phyloP scores from a whole-genome alignment of 2,113 vertebrate species.

The Serilophus lunatus region DNA sequence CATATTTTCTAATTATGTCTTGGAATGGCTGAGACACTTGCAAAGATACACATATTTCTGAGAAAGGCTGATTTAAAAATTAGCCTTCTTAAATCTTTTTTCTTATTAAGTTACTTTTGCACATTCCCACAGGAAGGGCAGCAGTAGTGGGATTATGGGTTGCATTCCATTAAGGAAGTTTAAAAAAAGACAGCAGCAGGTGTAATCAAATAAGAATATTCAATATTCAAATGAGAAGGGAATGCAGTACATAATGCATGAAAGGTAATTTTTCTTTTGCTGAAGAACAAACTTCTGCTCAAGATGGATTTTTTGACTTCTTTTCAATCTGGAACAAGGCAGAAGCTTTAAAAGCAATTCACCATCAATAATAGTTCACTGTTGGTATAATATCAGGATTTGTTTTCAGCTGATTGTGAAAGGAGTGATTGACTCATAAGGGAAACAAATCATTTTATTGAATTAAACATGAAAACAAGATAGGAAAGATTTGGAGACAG shows the following conservation, averaged over 20 bases:
- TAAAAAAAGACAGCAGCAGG: not conserved
- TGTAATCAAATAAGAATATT: not conserved
- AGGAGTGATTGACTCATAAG: not conserved
- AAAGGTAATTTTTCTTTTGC: not conserved
- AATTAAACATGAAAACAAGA: not conserved
- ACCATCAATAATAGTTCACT: not conserved
- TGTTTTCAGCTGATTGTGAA: constrained; percentile 3
- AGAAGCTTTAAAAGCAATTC: not conserved
- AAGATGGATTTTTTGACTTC: not conserved
- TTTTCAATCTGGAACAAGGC: not conserved
- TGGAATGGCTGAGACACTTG: not conserved
- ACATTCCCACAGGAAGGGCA: not conserved
- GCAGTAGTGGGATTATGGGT: not conserved
- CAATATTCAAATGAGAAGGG: not conserved
- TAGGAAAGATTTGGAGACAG: not conserved
- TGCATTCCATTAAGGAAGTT: not conserved
- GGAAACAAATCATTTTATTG: constrained; percentile 8
- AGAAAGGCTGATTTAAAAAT: not conserved
- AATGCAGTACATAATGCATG: not conserved
- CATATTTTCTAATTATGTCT: not conserved
- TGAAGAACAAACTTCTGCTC: not conserved
- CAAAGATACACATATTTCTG: not conserved
- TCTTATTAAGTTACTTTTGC: not conserved
- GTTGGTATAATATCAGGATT: not conserved
- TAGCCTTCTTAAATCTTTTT: not conserved